Base-by-base conservation (phyloP, 2,797 vertebrate genomes). In the Rhinophrynus dorsalis region DNA sequence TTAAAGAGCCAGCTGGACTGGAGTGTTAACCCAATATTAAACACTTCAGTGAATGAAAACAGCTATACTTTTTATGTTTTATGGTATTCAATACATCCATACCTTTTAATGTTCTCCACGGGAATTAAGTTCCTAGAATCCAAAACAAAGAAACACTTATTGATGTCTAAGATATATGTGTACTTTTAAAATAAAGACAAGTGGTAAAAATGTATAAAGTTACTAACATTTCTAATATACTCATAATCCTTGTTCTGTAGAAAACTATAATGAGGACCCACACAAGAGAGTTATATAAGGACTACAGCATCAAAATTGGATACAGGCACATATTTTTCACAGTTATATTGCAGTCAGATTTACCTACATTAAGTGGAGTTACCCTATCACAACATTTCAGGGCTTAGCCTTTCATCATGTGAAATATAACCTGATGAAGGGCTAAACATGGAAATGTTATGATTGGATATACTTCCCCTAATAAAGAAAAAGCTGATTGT, bases 21-120 rank as follows among this genome's bases (percentile, higher is more conserved):
- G 45, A 20, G 60, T 37, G 40, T 71, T 71, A 71, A 71, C 59
- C 57, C 59, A 71, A 64, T 71, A 71, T 56, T 71, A 71, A 64
- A 71, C 51, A 71, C 68, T 56, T 64, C 13, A 57, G 64, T 48
- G 42, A 57, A 56, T 56, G 29, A 37, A 64, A 71, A 26, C 51
- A 64, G 60, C 51, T 48, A 20, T 27, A 37, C 60, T 48, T 63
- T 71, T 71, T 71, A 71, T 71, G 52, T 30, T 20, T 57, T 33
- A 47, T 71, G 68, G 68, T 60, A 64, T 26, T 13, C 27, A 23
- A 30, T 21, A 57, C 47, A 18, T 32, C 12, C 33, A 26, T 45
- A 71, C 52, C 42, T 64, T 57, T 71, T 56, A 30, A 71, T 71
- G 40, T 48, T 15, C 48, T 58, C 45, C 47, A 44, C 55, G 32